A percentile compares a stretch with the other conserved stretches of the same genome.
phyloP scores from a whole-genome alignment of 2,797 vertebrate species.

The Kryptolebias ocellatus region DNA sequence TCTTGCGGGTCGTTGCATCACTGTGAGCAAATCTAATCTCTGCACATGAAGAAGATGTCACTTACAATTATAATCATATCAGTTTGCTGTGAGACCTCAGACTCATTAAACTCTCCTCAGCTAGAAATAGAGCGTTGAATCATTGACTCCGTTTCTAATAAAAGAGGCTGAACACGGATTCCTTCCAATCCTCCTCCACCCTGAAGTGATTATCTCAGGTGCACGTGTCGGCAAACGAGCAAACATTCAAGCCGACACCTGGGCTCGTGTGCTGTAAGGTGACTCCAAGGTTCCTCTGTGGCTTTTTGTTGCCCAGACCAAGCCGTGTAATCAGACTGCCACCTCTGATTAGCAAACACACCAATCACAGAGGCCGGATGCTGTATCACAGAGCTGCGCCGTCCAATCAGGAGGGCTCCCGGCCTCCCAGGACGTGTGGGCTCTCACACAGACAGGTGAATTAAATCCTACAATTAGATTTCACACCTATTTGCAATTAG shows the following conservation, averaged over 20 bases:
- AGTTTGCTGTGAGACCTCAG: conserved; percentile 20
- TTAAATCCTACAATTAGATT: conserved; percentile 50
- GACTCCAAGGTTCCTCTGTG: conserved; percentile 64
- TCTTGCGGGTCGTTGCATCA: conserved; percentile 15
- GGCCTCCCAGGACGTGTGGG: conserved; percentile 25
- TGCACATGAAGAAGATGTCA: conserved; percentile 52
- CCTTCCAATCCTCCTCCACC: background rate
- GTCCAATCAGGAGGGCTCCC: conserved; percentile 47
- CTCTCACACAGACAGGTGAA: conserved; percentile 12
- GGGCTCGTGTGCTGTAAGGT: conserved; percentile 51
- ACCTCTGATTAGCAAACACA: conserved; percentile 71
- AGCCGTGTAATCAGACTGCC: conserved; percentile 66
- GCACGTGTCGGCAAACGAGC: conserved; percentile 21
- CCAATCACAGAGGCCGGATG: conserved; percentile 57
- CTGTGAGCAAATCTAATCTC: conserved; percentile 51
- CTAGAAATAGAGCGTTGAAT: conserved; percentile 47
- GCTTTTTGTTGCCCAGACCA: conserved; percentile 58
- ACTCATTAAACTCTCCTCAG: conserved; percentile 42
- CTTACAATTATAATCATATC: conserved; percentile 38
- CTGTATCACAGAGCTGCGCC: conserved; percentile 25
- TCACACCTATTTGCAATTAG: conserved; percentile 37
- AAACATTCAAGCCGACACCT: conserved; percentile 39
- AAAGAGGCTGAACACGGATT: conserved; percentile 12
- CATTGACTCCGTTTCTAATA: conserved; percentile 19
- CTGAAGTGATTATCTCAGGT: conserved; percentile 37